Percentiles rank a stretch among this genome's conserved stretches.
These are phyloP conservation scores for Cottoperca gobio DNA, from an alignment of 2,797 vertebrate species.

Conservation along the genomic window DNA sequence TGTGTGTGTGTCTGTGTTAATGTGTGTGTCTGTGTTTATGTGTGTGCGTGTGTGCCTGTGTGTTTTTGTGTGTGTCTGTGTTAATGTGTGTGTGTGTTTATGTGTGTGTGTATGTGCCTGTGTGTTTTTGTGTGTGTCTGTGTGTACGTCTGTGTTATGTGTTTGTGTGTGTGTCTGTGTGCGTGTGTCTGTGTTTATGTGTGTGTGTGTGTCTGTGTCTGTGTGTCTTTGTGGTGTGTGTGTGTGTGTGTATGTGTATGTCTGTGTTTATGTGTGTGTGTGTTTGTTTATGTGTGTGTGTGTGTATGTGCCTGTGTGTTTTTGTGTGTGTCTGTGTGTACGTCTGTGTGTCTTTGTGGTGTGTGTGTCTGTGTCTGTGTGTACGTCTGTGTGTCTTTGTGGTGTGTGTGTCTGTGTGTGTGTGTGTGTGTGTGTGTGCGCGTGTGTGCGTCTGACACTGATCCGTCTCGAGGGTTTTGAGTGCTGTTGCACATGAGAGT, in stretches of 20 bases:
- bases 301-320: not conserved
- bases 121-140: no score
- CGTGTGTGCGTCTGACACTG: not conserved
- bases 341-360: no score
- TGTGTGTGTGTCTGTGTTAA: no score
- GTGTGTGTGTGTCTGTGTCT: not conserved
- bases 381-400: no score
- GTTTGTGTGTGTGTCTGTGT: not conserved
- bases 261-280: not conserved
- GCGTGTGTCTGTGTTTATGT: not conserved
- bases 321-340: no score
- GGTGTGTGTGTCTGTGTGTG: not conserved
- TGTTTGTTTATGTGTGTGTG: not conserved
- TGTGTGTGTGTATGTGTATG: not conserved
- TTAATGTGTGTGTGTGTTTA: not conserved
- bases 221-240: not conserved
- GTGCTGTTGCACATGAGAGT: slow-evolving; percentile 16
- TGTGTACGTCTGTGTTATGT: no score
- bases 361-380: no score
- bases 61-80: not conserved
- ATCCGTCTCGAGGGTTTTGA: slow-evolving; percentile 5
- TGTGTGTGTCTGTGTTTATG: no score
- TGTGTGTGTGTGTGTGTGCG: not conserved
- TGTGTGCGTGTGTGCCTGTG: no score
- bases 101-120: not conserved